Conservation (phyloP, 2,888 invertebrate species). For the Eupelmus urozonus region DNA sequence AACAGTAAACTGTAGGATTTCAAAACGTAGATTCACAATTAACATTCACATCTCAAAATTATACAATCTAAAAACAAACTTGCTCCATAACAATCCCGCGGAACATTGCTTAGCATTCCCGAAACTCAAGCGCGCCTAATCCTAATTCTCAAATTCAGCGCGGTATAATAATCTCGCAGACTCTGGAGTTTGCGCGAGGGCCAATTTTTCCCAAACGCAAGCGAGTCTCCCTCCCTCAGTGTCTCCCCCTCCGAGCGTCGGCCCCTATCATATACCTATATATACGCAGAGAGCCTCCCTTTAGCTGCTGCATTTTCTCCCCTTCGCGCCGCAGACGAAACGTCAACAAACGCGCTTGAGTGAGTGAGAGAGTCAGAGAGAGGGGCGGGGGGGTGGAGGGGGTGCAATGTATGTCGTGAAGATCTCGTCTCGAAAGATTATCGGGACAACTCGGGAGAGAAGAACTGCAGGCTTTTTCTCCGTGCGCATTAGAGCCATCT, state of each 20-base stretch:
- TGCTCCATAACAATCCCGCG: too few species aligned
- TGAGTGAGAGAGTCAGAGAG: not conserved
- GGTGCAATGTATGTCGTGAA: not conserved
- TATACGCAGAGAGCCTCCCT: not conserved
- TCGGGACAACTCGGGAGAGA: too few species aligned
- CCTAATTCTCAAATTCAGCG: too few species aligned
- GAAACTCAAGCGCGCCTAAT: too few species aligned
- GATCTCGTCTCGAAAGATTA: constrained; percentile 27
- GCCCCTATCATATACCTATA: not conserved
- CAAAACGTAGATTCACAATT: too few species aligned
- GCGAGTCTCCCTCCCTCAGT: not conserved
- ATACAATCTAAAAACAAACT: too few species aligned
- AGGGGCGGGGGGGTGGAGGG: not conserved
- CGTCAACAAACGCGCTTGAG: constrained; percentile 44
- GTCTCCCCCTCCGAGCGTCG: not conserved
- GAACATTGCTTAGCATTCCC: too few species aligned
- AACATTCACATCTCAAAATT: too few species aligned
- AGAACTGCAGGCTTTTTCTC: not conserved
- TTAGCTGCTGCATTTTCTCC: constrained; percentile 8
- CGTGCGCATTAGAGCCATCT: not conserved
- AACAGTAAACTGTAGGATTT: too few species aligned
- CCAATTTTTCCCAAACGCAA: not conserved
- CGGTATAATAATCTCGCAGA: too few species aligned
- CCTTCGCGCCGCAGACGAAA: constrained; percentile 40
- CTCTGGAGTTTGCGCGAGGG: too few species aligned